These are phyloP conservation scores for Fukomys damarensis DNA, from an alignment of 2,113 vertebrate genomes.

Conservation along the genomic window DNA sequence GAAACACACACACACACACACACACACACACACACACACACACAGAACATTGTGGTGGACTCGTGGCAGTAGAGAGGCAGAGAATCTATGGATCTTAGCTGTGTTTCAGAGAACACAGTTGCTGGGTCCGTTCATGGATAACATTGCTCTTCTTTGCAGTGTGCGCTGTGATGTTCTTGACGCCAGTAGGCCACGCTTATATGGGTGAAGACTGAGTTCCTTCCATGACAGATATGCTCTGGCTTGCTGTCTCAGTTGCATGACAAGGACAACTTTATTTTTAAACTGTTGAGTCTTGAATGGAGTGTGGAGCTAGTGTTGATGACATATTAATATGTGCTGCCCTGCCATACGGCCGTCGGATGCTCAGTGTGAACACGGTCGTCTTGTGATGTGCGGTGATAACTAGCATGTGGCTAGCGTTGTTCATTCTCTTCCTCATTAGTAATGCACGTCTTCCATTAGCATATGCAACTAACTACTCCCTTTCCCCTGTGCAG, in stretches of 20 bases:
- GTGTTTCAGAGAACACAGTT: neutral
- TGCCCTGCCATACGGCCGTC: slow-evolving; percentile 49
- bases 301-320: slow-evolving; percentile 30
- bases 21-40: neutral
- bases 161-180: neutral
- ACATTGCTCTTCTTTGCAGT: neutral
- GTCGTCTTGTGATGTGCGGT: slow-evolving; percentile 57
- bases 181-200: slow-evolving; percentile 20
- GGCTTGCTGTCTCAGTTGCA: slow-evolving; percentile 33
- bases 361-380: slow-evolving; percentile 5
- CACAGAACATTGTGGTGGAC: neutral
- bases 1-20: neutral
- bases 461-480: slow-evolving; percentile 80
- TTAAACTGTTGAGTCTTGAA: slow-evolving; percentile 67
- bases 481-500: slow-evolving; percentile 67
- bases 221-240: slow-evolving; percentile 57
- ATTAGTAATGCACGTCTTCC: slow-evolving; percentile 72
- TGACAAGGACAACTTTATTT: slow-evolving; percentile 65
- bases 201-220: neutral
- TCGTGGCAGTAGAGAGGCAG: neutral
- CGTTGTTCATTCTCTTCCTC: slow-evolving; percentile 53
- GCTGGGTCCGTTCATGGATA: neutral
- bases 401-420: slow-evolving; percentile 68
- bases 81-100: neutral
- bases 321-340: slow-evolving; percentile 65